phyloP scores from a whole-genome alignment of 2,113 vertebrate species.

The Cinclus mexicanus region DNA sequence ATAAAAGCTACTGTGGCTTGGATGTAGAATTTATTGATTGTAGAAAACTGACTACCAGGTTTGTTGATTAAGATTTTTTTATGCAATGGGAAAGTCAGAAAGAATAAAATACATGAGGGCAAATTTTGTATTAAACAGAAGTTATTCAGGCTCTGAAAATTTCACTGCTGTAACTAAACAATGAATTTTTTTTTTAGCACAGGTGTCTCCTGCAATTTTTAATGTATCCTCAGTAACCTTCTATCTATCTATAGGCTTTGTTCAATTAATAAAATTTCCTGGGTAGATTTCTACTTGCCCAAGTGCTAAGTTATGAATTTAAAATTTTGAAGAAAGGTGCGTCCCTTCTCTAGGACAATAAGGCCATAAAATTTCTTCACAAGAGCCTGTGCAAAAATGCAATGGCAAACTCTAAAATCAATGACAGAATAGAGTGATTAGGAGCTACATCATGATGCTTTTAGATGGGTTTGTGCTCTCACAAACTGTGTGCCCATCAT shows the following conservation, averaged over 20 bases:
- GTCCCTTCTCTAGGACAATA: neutral
- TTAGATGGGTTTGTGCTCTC: neutral
- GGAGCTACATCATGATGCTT: neutral
- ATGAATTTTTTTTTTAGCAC: neutral
- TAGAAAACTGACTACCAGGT: slow-evolving; percentile 49
- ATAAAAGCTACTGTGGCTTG: slow-evolving; percentile 65
- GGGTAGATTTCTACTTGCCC: neutral
- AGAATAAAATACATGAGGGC: neutral
- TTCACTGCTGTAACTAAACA: neutral
- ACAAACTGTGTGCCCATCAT: neutral
- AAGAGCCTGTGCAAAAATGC: neutral
- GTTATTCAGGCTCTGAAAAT: neutral
- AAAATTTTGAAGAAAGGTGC: neutral
- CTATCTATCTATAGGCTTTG: neutral
- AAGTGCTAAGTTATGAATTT: neutral
- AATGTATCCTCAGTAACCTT: neutral
- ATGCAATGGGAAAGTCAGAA: neutral
- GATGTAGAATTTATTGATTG: slow-evolving; percentile 52
- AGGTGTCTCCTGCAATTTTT: neutral
- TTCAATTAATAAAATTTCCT: neutral
- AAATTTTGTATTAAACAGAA: neutral
- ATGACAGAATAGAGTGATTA: neutral
- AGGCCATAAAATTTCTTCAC: neutral
- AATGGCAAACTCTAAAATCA: neutral
- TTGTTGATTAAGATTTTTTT: slow-evolving; percentile 27